A percentile compares a stretch with the other conserved stretches of the same genome.
Conservation (phyloP, 35 echinoderm and acorn worm genomes). For the Lytechinus pictus region DNA sequence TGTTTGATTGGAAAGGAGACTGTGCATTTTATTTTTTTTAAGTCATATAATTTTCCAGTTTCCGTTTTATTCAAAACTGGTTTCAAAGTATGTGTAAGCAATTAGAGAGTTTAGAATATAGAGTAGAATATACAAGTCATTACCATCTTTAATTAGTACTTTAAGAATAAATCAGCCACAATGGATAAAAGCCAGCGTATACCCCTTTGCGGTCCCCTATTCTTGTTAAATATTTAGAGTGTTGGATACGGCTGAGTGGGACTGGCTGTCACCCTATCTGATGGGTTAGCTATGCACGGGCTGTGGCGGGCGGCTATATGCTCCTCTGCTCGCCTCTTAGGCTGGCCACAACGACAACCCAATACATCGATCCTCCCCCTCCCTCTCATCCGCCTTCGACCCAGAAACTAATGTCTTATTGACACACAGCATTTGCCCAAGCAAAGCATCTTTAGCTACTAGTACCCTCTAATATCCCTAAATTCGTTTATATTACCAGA, state of each 20-base stretch:
- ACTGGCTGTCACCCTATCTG: conserved; percentile 21
- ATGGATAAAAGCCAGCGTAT: too few relatives aligned
- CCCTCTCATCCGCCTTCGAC: background rate
- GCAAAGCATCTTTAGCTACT: background rate
- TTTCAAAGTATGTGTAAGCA: too few relatives aligned
- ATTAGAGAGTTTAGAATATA: too few relatives aligned
- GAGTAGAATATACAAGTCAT: too few relatives aligned
- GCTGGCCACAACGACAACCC: conserved; percentile 4
- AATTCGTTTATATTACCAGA: background rate
- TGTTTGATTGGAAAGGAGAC: background rate
- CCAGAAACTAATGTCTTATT: conserved; percentile 41
- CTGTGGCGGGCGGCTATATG: background rate
- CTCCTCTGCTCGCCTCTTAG: background rate
- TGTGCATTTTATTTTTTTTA: too few relatives aligned
- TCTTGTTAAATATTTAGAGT: conserved; percentile 51
- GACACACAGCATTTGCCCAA: conserved; percentile 9
- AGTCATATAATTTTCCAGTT: too few relatives aligned
- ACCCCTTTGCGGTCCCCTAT: background rate
- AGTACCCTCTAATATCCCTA: background rate
- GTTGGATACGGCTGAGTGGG: background rate
- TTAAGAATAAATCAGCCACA: too few relatives aligned
- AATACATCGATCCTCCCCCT: background rate
- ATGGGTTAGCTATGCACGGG: conserved; percentile 16
- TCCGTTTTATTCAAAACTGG: too few relatives aligned
- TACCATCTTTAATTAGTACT: too few relatives aligned